Conservation (phyloP, 2,113 vertebrate species). For the Morone chrysops region DNA sequence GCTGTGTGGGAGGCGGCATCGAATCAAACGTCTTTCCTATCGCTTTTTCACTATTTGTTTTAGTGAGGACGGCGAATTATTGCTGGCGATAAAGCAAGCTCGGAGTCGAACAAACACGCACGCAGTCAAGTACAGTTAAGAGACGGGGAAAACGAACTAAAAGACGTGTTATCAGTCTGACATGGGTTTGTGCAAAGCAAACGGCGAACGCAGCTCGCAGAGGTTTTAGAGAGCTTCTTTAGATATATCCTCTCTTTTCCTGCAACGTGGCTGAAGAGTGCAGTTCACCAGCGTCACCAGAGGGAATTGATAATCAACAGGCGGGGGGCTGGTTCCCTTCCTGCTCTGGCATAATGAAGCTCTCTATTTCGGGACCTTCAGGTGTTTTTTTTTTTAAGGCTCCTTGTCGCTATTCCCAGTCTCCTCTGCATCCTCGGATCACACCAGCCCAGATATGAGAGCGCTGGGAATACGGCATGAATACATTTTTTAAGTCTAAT, state of each 20-base stretch:
- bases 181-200: conserved; percentile 27
- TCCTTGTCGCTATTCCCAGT: conserved; percentile 66
- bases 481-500: conserved; percentile 73
- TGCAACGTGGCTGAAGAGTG: conserved; percentile 58
- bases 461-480: conserved; percentile 76
- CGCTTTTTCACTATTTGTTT: conserved; percentile 32
- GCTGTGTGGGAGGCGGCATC: conserved; percentile 51
- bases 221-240: conserved; percentile 40
- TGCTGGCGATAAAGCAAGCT: conserved; percentile 31
- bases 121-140: conserved; percentile 45
- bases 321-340: conserved; percentile 58
- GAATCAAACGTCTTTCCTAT: conserved; percentile 27
- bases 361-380: conserved; percentile 79
- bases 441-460: conserved; percentile 72
- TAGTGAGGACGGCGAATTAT: conserved; percentile 29
- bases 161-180: conserved; percentile 8
- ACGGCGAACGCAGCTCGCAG: conserved; percentile 5
- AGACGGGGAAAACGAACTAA: conserved; percentile 8
- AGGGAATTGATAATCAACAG: conserved; percentile 80
- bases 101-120: neutral
- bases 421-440: conserved; percentile 61
- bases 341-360: conserved; percentile 77
- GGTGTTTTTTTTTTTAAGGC: conserved; percentile 66
- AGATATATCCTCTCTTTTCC: conserved; percentile 16
- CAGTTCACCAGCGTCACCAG: conserved; percentile 66